Conservation (phyloP, 2,888 invertebrate species). For the Himalopsyche japonica region DNA sequence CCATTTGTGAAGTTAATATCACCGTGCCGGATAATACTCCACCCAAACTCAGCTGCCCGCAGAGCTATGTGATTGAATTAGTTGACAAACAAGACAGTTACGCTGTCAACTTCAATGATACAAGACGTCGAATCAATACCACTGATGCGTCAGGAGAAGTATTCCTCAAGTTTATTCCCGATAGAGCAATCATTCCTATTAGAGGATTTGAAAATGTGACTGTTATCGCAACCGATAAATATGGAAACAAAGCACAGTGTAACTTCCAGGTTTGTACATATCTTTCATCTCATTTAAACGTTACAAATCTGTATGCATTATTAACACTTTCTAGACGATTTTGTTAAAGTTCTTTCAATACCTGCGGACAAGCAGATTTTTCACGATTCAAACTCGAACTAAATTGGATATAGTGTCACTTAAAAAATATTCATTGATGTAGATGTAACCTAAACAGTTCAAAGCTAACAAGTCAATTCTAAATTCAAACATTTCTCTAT, state of each 20-base stretch:
- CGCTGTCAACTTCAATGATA: slow-evolving; percentile 89
- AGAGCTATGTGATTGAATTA: slow-evolving; percentile 91
- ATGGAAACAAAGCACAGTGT: slow-evolving; percentile 86
- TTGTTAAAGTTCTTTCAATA: no score
- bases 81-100: slow-evolving; percentile 89
- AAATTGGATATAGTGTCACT: no score
- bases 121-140: slow-evolving; percentile 79
- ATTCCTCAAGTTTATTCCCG: slow-evolving; percentile 78
- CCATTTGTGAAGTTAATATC: slow-evolving; percentile 94
- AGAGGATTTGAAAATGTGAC: slow-evolving; percentile 91
- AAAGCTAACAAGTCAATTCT: no score
- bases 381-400: no score
- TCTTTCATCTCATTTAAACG: neutral
- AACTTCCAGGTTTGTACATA: slow-evolving; percentile 76
- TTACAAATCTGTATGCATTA: no score
- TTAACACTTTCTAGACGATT: no score
- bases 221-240: slow-evolving; percentile 84
- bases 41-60: slow-evolving; percentile 86
- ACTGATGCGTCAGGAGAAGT: slow-evolving; percentile 90
- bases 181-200: slow-evolving; percentile 81
- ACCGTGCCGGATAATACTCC: slow-evolving; percentile 93
- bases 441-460: no score
- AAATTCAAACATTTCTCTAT: no score
- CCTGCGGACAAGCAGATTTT: no score
- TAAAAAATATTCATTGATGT: no score